phyloP scores from a whole-genome alignment of 2,113 vertebrate species.

The Dendropsophus ebraccatus region DNA sequence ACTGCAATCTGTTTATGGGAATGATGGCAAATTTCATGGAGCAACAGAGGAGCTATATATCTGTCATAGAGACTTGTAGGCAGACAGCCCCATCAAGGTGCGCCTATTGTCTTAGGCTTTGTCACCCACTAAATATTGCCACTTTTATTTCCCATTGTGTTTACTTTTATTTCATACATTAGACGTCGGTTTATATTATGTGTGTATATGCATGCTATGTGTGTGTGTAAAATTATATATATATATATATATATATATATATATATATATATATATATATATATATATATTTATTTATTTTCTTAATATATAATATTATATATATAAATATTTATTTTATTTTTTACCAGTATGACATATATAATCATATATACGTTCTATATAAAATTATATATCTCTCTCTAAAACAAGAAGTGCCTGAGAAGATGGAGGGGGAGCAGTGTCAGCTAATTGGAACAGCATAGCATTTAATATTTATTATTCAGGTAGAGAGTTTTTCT shows the following conservation, averaged over 20 bases:
- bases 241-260: neutral
- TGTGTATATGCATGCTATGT: neutral
- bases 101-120: constrained; percentile 38
- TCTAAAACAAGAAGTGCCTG: neutral
- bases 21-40: constrained; percentile 25
- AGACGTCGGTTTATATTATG: neutral
- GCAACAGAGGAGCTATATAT: constrained; percentile 42
- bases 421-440: constrained; percentile 56
- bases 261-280: neutral
- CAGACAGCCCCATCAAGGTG: constrained; percentile 37
- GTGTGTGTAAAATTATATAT: neutral
- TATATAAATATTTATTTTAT: too few relatives aligned
- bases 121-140: neutral
- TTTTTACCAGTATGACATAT: neutral
- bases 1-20: constrained; percentile 38
- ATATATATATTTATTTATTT: neutral
- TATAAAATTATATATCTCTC: neutral
- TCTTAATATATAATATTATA: neutral
- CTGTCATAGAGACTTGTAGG: neutral
- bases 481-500: constrained; percentile 72
- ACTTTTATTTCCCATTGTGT: neutral
- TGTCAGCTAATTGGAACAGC: constrained; percentile 67
- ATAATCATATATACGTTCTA: too few relatives aligned
- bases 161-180: neutral
- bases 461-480: constrained; percentile 88